phyloP scores from a whole-genome alignment of 2,888 invertebrate genomes.

The Muscina levida region DNA sequence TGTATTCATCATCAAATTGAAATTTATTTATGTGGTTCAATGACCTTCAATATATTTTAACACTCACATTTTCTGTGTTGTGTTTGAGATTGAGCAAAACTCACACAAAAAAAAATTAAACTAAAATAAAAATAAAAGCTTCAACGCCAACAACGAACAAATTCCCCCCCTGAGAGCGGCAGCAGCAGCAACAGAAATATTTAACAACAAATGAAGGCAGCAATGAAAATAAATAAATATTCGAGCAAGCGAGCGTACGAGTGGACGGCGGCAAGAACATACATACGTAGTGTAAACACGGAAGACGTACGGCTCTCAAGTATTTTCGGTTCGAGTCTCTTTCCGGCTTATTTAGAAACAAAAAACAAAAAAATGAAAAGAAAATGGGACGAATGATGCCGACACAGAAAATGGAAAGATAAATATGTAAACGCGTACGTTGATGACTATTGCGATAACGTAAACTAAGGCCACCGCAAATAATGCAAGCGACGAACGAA shows the following conservation, averaged over 20 bases:
- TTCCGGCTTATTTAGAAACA: conserved; percentile 17
- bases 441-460: too few relatives aligned
- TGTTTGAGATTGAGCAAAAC: not conserved
- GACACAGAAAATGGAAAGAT: too few relatives aligned
- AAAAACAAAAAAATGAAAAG: too few relatives aligned
- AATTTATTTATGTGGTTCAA: conserved; percentile 41
- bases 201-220: conserved; percentile 32
- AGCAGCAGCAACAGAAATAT: conserved; percentile 11
- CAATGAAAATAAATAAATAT: conserved; percentile 35
- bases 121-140: too few relatives aligned
- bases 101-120: too few relatives aligned
- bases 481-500: too few relatives aligned
- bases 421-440: too few relatives aligned
- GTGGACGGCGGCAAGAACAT: not conserved
- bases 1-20: conserved; percentile 18
- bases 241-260: not conserved
- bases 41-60: conserved; percentile 31
- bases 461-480: too few relatives aligned
- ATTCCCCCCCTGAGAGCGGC: conserved; percentile 42
- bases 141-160: too few relatives aligned
- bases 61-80: conserved; percentile 32
- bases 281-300: conserved; percentile 17
- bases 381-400: too few relatives aligned
- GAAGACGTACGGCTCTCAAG: conserved; percentile 16
- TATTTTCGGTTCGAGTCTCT: conserved; percentile 1